A percentile compares a stretch with the other conserved stretches of the same genome.
phyloP scores from a whole-genome alignment of 2,113 vertebrate species.

The Mormyrus lacerda region DNA sequence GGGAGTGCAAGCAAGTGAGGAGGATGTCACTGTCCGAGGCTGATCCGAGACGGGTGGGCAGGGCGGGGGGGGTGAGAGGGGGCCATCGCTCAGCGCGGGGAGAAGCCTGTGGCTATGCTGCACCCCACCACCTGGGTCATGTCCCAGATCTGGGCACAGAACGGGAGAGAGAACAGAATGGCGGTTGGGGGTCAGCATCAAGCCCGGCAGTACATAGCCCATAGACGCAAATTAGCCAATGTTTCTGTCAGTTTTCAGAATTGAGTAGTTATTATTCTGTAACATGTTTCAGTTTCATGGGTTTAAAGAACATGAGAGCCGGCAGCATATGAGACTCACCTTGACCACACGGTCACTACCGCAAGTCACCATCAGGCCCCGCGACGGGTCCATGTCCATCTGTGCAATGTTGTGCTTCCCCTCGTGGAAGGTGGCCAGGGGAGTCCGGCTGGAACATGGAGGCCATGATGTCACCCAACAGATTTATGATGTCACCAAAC shows the following conservation, averaged over 20 bases:
- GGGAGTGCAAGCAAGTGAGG: not conserved
- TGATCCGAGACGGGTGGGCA: conserved; percentile 20
- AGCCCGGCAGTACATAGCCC: not conserved
- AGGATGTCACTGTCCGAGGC: not conserved
- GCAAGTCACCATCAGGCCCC: conserved; percentile 94
- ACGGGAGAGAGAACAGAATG: conserved; percentile 31
- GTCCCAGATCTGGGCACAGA: conserved; percentile 84
- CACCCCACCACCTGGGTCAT: conserved; percentile 92
- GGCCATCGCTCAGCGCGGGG: conserved; percentile 68
- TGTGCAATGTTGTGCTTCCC: conserved; percentile 93
- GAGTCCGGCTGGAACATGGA: conserved; percentile 65
- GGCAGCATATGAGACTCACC: conserved; percentile 56
- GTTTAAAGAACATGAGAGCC: not conserved
- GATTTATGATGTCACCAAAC: not conserved
- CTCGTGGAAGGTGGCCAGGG: conserved; percentile 93
- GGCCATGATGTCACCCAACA: not conserved
- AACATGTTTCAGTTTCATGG: not conserved
- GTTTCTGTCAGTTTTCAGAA: not conserved
- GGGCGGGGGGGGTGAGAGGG: conserved; percentile 21
- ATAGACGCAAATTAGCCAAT: not conserved
- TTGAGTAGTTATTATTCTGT: not conserved
- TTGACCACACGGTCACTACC: conserved; percentile 89
- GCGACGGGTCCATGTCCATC: conserved; percentile 89
- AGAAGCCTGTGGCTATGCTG: conserved; percentile 85
- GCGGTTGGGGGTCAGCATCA: not conserved